Base-by-base conservation (phyloP, 2,888 invertebrate species). In the Dichetophora obliterata region DNA sequence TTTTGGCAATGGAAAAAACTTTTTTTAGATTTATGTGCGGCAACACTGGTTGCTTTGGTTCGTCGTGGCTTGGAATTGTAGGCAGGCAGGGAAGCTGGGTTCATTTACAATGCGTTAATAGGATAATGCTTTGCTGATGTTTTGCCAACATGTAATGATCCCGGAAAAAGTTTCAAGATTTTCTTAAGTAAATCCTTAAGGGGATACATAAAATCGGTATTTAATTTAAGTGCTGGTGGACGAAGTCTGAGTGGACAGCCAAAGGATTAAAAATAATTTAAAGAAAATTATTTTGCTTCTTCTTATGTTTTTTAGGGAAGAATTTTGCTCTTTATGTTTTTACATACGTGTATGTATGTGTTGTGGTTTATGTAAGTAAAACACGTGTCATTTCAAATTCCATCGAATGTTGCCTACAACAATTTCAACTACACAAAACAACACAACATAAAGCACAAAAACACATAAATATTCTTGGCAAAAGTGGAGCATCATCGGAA, bases 21-120 rank as follows among this genome's bases (percentile, higher is more conserved):
- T 70, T 14, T 27, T 54, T n/a, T 31, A 70, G 54, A 70, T 70
- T 70, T 70, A 70, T 70, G 54, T 52, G 52, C 66, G 70, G 50
- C 24, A 50, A 16, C 52, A 70, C 24, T 70, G 27, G 31, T 48
- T 48, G 66, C n/a, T 24, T 66, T 9, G 22, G 34, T n/a, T 19
- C 16, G 63, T n/a, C 63, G n/a, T 24, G 9, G 3, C n/a, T n/a
- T 27, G 16, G 19, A 8, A 16, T 65, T 19, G n/a, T n/a, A 19
- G 43, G 57, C 77, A 77, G 66, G 65, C 81, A 79, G 82, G 83
- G 81, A 82, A 83, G 84, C 83, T 82, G 83, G 84, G 83, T 83
- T 82, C 84, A 82, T 84, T 84, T 84, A 84, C 22, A 82, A 81
- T 81, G 82, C 80, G 82, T 82, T 85, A 84, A 84, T 85, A 84